Evolutionary conservation across 2,113 vertebrate species (phyloP), one percentile per base, ranked within the genome.

Genomic region (Tyto alba): DNA sequence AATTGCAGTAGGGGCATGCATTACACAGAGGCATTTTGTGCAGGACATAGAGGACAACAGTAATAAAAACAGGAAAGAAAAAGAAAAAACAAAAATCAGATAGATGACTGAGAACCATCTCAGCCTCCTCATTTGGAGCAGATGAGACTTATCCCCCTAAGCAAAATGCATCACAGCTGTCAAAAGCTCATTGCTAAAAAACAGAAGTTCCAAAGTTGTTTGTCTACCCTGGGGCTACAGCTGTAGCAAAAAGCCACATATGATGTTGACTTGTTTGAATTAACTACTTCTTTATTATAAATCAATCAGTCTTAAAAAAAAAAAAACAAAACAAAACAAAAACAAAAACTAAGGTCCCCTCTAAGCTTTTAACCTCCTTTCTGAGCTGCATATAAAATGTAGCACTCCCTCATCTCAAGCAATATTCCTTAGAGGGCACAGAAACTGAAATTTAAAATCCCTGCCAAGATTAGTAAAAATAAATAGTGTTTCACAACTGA

Each of bases 401-500:
- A 79, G 57, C 45, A 32, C 36, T 88, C 60, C 25, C 59, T 85
- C 68, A 89, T 41, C 32, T 87, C 66, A 79, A 87, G 64, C 30
- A 90, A 62, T 85, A 90, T 41, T 78, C 48, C 69, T 90, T 47
- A 87, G 63, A 95, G 69, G 43, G 57, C 69, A 94, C 26, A 93
- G 60, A 85, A 91, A 92, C 48, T 86, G 64, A 89, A 85, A 94
- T 64, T 75, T 63, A 76, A 90, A 93, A 91, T 91, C 88, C 29
- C 41, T 95, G 47, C 21, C 45, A 78, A 22, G 7, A 25, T 87
- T 80, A 89, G 66, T 60, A 81, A 93, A 95, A 96, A 92, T 34
- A 92, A 94, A 86, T 11, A 82, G 36, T 12, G 29, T 95, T 95
- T 93, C 89, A 89, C 76, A 95, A 93, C 78, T 45, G 32, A 82